Conservation (phyloP, 2,113 vertebrate species). For the Tor tambroides region DNA sequence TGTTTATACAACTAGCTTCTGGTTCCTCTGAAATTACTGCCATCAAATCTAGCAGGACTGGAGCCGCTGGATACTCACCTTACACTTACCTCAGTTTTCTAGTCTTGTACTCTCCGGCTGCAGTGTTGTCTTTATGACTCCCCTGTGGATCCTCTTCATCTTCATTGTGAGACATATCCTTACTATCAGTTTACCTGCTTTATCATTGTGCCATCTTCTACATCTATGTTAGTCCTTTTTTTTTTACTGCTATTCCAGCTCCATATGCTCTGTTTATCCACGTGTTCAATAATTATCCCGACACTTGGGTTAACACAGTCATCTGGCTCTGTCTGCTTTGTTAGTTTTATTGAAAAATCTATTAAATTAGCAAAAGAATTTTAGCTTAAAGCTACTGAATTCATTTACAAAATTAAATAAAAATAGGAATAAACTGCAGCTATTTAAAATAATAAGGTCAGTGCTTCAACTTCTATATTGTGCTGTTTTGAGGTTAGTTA, state of each 20-base stretch:
- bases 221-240: not conserved
- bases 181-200: not conserved
- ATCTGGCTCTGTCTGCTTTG: not conserved
- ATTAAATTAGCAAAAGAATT: not conserved
- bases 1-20: no score
- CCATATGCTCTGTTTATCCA: not conserved
- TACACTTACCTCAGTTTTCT: not conserved
- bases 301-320: not conserved
- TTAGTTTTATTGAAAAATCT: not conserved
- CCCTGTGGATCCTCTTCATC: not conserved
- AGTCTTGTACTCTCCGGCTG: not conserved
- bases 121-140: not conserved
- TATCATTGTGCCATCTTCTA: not conserved
- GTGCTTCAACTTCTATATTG: not conserved
- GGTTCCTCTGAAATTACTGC: not conserved
- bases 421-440: not conserved
- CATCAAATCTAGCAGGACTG: not conserved
- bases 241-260: not conserved
- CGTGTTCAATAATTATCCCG: no score
- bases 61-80: not conserved
- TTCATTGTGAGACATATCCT: not conserved
- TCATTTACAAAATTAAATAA: not conserved
- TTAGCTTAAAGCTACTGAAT: not conserved
- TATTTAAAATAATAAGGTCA: not conserved
- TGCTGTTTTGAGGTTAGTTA: not conserved